phyloP scores from a whole-genome alignment of 2,888 invertebrate species.

The Troglohyphantes excavatus region DNA sequence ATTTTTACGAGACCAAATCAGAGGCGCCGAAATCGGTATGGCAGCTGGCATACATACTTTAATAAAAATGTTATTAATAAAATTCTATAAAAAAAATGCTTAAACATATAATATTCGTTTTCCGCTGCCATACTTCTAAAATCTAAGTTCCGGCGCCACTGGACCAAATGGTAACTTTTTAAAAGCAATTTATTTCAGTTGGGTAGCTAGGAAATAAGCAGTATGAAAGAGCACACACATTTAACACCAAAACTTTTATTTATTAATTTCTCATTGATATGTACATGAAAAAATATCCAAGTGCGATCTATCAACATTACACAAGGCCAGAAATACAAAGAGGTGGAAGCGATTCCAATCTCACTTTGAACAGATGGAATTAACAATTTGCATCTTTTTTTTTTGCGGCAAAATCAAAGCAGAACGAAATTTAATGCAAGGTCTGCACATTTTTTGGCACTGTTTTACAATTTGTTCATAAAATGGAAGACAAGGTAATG shows the following conservation, averaged over 20 bases:
- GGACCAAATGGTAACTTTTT: too few species aligned
- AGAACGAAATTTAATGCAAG: neutral
- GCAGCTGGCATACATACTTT: too few species aligned
- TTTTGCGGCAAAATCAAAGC: conserved; percentile 11
- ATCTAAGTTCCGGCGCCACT: too few species aligned
- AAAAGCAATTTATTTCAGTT: too few species aligned
- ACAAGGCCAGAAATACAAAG: conserved; percentile 69
- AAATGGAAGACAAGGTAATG: conserved; percentile 63
- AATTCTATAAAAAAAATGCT: too few species aligned
- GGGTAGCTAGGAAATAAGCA: too few species aligned
- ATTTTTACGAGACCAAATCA: too few species aligned
- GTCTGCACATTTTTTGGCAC: conserved; percentile 55
- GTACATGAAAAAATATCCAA: conserved; percentile 77
- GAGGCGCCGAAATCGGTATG: too few species aligned
- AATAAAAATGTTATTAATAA: too few species aligned
- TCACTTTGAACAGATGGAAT: conserved; percentile 65
- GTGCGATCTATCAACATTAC: conserved; percentile 70
- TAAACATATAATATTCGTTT: too few species aligned
- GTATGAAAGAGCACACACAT: neutral
- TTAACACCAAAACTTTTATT: conserved; percentile 75
- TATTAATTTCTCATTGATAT: conserved; percentile 77
- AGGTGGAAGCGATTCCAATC: conserved; percentile 42
- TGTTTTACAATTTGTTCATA: conserved; percentile 58
- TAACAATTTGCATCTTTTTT: neutral
- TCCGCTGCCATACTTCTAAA: too few species aligned